Percentiles rank a stretch among this genome's conserved stretches.
phyloP scores from a whole-genome alignment of 1,140 invertebrate genomes.

The Sinella curviseta region DNA sequence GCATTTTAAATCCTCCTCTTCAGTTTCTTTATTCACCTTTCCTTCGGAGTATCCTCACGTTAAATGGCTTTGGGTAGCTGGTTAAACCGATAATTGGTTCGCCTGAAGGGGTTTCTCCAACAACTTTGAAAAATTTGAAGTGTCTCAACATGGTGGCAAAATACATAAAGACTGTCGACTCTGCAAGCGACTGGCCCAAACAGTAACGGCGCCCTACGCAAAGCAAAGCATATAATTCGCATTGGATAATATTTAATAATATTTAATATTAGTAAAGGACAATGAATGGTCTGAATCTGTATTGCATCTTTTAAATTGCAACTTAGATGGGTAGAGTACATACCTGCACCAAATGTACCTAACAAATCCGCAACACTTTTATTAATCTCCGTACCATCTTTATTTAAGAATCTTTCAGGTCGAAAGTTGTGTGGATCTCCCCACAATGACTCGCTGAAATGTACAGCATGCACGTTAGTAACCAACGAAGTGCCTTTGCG shows the following conservation, averaged over 20 bases:
- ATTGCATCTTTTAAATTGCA: neutral
- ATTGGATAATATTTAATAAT: neutral
- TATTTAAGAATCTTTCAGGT: slow-evolving; percentile 73
- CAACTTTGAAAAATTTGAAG: slow-evolving; percentile 46
- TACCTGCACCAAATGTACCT: slow-evolving; percentile 71
- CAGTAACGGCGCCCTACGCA: slow-evolving; percentile 73
- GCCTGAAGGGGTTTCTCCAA: neutral
- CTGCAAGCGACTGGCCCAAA: slow-evolving; percentile 72
- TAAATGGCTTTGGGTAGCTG: neutral
- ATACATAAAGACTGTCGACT: slow-evolving; percentile 71
- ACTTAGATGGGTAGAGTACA: slow-evolving; percentile 27
- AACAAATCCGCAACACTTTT: slow-evolving; percentile 65
- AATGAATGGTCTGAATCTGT: neutral
- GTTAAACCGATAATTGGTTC: slow-evolving; percentile 6
- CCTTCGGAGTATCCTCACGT: neutral
- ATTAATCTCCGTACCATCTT: slow-evolving; percentile 61
- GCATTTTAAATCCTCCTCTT: too few relatives aligned
- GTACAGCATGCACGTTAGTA: slow-evolving; percentile 73
- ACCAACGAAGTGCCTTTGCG: slow-evolving; percentile 76
- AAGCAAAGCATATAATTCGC: neutral
- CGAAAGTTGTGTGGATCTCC: slow-evolving; percentile 70
- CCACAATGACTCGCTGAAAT: slow-evolving; percentile 71
- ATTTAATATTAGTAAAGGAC: too few relatives aligned
- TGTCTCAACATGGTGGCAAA: slow-evolving; percentile 68
- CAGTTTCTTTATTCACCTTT: too few relatives aligned